Conservation (phyloP, 2,888 invertebrate genomes). For the Lacanobia wlatinum region DNA sequence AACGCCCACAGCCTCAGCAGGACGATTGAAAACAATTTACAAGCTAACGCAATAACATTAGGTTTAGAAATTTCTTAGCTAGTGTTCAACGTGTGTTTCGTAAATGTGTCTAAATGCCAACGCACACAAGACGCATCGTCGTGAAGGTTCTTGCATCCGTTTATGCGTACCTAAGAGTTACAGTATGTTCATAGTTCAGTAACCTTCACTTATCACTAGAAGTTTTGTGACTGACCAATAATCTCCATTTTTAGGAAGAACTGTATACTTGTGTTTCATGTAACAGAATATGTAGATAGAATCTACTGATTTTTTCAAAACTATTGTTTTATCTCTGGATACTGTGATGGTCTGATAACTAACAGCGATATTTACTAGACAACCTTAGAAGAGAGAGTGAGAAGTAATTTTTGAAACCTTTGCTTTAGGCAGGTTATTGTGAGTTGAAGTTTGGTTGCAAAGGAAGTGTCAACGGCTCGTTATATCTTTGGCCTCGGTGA, state of each 20-base stretch:
- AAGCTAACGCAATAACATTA: conserved; percentile 70
- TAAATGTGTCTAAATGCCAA: conserved; percentile 84
- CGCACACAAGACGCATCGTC: conserved; percentile 72
- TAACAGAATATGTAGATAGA: background rate
- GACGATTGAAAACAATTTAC: conserved; percentile 46
- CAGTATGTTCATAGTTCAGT: conserved; percentile 56
- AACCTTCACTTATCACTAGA: conserved; percentile 66
- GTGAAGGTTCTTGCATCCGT: conserved; percentile 68
- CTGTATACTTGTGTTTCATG: no score
- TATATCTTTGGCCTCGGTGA: conserved; percentile 10
- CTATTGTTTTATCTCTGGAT: no score
- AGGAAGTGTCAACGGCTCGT: background rate
- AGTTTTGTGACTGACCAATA: conserved; percentile 21
- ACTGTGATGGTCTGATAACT: background rate
- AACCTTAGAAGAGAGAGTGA: background rate
- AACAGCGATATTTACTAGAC: background rate
- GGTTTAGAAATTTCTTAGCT: conserved; percentile 75
- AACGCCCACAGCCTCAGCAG: background rate
- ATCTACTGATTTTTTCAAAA: no score
- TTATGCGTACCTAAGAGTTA: conserved; percentile 51
- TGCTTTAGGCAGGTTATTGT: no score
- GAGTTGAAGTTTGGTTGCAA: background rate
- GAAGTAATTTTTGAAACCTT: background rate
- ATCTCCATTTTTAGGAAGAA: background rate
- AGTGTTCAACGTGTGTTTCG: conserved; percentile 78